Percentiles rank a stretch among this genome's conserved stretches.
Conservation (phyloP, 2,113 vertebrate genomes). For the Lagenorhynchus albirostris region DNA sequence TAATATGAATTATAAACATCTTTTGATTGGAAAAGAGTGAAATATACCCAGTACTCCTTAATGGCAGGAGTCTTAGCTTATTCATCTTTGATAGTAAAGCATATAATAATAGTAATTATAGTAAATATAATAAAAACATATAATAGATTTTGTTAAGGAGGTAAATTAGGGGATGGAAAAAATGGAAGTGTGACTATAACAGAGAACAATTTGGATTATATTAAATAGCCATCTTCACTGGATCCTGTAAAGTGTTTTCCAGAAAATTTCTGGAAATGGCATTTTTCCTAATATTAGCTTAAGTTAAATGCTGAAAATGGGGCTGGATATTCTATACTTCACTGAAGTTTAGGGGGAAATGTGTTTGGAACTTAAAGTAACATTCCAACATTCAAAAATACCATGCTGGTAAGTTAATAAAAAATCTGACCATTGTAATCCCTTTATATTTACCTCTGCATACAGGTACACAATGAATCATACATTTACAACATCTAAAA, state of each 20-base stretch:
- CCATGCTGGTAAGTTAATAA: neutral
- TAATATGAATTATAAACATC: neutral
- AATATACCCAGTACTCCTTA: neutral
- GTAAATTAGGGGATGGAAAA: neutral
- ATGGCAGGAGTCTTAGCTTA: neutral
- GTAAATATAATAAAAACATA: neutral
- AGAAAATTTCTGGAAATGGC: neutral
- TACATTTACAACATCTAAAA: neutral
- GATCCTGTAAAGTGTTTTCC: neutral
- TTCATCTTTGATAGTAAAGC: neutral
- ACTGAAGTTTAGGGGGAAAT: neutral
- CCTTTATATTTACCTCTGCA: neutral
- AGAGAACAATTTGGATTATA: neutral
- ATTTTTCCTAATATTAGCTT: neutral
- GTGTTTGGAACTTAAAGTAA: neutral
- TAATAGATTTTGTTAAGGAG: neutral
- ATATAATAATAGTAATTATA: neutral
- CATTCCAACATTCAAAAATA: neutral
- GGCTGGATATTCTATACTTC: neutral
- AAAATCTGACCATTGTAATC: neutral
- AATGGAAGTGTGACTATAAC: neutral
- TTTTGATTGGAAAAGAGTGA: neutral
- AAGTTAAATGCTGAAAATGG: neutral
- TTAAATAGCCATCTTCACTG: neutral
- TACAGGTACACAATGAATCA: neutral